Base-by-base conservation (phyloP, 2,797 vertebrate species). In the Tauraco hartlaubi region DNA sequence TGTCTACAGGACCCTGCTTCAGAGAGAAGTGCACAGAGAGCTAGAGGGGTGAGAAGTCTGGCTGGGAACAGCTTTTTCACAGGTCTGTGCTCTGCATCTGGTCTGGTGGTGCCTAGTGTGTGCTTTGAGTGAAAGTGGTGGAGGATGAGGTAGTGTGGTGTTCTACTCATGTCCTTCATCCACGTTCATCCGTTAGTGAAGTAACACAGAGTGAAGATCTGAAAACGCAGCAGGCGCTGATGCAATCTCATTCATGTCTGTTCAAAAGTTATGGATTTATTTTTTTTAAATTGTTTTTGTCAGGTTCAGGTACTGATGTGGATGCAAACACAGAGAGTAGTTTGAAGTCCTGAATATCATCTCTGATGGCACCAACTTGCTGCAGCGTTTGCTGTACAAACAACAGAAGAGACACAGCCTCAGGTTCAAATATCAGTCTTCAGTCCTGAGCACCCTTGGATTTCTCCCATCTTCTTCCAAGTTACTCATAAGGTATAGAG, bases 21-120 rank as follows among this genome's bases (percentile, higher is more conserved):
- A 64, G 54, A 71, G 15, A 67, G 26, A 68, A 80, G 31, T 12
- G n/a, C 41, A 23, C 1, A 1, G 48, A 61, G 64, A 67, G 48
- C 52, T 63, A 8, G 44, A 76, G 25, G 55, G 22, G 35, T 78
- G 33, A 21, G 31, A 52, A 62, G 5, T 8, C 39, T 79, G 59
- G 5, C 51, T 75, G 58, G 46, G 19, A 59, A 59, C 19, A 12
- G 13, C 20, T 61, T 35, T 79, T 55, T 29, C 9, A 6, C 58
- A 37, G 22, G 6, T 48, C 37, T 0, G 0, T 72, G 62, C 15
- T 72, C 55, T 67, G 29, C 10, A 6, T 33, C 75, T 72, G 48
- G 20, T 73, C 49, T 41, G 0, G 0, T 52, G 37, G 15, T 15
- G 26, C n/a, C 21, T 35, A 58, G 7, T 3, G 20, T 22, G 37